A percentile compares a stretch with the other conserved stretches of the same genome.
These are phyloP conservation scores for Ectemnius cavifrons DNA, from an alignment of 2,888 invertebrate genomes.

Conservation along the genomic window DNA sequence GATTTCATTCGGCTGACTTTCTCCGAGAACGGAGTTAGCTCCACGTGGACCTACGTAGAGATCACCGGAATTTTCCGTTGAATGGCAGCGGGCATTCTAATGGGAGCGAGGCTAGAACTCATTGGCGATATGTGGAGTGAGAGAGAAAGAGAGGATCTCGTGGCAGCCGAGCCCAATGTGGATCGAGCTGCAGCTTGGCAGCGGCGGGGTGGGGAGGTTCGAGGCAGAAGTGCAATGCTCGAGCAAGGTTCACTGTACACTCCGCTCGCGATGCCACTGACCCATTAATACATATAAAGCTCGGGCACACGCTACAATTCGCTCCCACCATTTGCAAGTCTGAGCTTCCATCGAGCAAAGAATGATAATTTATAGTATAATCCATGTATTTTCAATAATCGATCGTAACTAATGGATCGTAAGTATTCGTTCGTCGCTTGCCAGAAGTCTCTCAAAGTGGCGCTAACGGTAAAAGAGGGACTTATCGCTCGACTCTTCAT, in stretches of 20 bases:
- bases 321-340: constrained; percentile 55
- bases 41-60: background rate
- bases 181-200: constrained; percentile 16
- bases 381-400: constrained; percentile 20
- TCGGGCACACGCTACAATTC: constrained; percentile 59
- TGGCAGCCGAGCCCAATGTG: background rate
- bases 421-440: background rate
- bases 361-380: constrained; percentile 49
- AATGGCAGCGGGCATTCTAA: background rate
- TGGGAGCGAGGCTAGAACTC: too few relatives aligned
- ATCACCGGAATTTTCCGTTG: background rate
- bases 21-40: background rate
- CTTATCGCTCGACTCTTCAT: constrained; percentile 6
- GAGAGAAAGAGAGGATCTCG: constrained; percentile 3
- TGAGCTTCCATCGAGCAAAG: constrained; percentile 21
- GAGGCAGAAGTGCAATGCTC: constrained; percentile 72
- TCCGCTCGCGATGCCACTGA: constrained; percentile 73
- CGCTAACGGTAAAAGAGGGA: constrained; percentile 33
- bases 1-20: background rate
- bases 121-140: background rate
- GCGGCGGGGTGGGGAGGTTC: constrained; percentile 29
- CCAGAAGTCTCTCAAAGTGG: constrained; percentile 21
- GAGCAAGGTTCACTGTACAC: constrained; percentile 66
- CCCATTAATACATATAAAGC: constrained; percentile 75
- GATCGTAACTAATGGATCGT: constrained; percentile 32